Evolutionary conservation across 2,797 vertebrate genomes (phyloP).

Genomic region (Centropyge bicolor): DNA sequence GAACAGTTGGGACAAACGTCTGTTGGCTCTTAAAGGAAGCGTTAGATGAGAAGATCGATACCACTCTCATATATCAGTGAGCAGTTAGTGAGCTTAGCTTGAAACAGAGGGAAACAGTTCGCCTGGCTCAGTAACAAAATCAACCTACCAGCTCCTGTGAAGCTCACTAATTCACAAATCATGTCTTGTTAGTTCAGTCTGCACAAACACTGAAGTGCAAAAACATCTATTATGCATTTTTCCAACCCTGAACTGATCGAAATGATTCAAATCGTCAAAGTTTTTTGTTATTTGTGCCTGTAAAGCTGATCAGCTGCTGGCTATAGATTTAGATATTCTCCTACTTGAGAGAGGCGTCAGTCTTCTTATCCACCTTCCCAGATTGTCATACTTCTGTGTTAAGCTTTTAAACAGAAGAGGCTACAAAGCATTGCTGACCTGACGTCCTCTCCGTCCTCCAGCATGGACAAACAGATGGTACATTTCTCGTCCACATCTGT

Average conservation of each 20-base stretch:
- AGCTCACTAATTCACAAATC: not conserved
- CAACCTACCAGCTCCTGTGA: not conserved
- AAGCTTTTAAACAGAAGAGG: not conserved
- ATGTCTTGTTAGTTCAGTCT: not conserved
- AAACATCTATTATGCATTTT: not conserved
- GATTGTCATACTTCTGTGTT: not conserved
- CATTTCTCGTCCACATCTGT: conserved; percentile 98
- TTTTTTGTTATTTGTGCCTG: no score
- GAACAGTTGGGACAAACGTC: no score
- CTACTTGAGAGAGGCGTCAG: not conserved
- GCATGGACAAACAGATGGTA: conserved; percentile 98
- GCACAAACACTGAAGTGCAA: not conserved
- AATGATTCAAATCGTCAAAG: no score
- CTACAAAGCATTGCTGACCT: conserved; percentile 83
- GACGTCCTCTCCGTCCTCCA: conserved; percentile 97
- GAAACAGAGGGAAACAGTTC: not conserved
- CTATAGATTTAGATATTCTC: not conserved
- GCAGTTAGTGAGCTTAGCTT: not conserved
- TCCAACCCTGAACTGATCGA: not conserved
- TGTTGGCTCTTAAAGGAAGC: no score
- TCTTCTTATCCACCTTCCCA: no score
- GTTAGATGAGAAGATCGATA: no score
- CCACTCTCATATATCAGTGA: not conserved
- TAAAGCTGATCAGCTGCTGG: not conserved
- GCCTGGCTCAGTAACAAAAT: not conserved